Base-by-base conservation (phyloP, 2,113 vertebrate genomes). In the Pampusana beccarii region DNA sequence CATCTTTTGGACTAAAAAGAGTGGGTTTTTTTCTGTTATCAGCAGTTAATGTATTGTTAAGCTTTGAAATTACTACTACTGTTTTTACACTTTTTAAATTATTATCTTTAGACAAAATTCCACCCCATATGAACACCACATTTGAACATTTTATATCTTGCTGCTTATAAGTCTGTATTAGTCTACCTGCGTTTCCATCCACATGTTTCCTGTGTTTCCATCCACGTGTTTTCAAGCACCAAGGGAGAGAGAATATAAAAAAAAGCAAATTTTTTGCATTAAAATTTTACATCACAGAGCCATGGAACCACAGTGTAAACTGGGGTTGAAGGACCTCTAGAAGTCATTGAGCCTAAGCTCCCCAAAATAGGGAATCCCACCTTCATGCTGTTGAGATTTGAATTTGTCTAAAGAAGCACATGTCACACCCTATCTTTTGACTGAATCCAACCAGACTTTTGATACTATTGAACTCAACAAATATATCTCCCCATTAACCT, bases 11-110 rank as follows among this genome's bases (percentile, higher is more conserved):
- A 77, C n/a, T 57, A 33, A 86, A 91, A 95, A 60, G 20, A 50
- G 16, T 31, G 40, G 40, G 29, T 71, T 72, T 36, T 70, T 85
- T 67, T 56, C 40, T 10, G 12, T 50, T 77, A 81, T 57, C 16
- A 87, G 67, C 13, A 77, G 56, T 51, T 65, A 65, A 93, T 80
- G 18, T 23, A 89, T 83, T 87, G 42, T 82, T 78, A 90, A 93
- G 71, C 72, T 73, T 14, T 90, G 64, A 95, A 95, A 88, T 91
- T 92, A 26, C 16, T 56, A 64, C 75, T 93, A 19, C 44, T 95
- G 40, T 60, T 97, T 90, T 97, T 89, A 71, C n/a, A 51, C 58
- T 64, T 75, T 62, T 71, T 86, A 58, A 67, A 24, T 72, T n/a
- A n/a, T 60, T 42, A 53, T 44, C 44, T 80, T 88, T 44, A 58